Conservation (phyloP, 1,140 invertebrate genomes). For the Drosophila mauritiana region DNA sequence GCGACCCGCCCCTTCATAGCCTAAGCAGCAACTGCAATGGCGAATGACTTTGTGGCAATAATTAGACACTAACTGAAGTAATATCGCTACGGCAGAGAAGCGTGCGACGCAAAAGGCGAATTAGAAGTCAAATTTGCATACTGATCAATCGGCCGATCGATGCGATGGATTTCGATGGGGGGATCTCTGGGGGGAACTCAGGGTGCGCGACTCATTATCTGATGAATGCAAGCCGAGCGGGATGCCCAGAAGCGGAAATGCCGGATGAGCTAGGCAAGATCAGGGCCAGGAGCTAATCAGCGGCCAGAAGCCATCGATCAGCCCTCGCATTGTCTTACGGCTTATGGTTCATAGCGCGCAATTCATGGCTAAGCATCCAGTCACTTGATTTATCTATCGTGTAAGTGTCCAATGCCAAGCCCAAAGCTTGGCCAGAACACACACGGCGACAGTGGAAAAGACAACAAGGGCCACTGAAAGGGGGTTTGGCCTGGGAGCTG, state of each 20-base stretch:
- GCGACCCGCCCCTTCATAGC: too few species aligned
- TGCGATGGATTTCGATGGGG: neutral
- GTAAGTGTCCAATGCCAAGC: slow-evolving; percentile 49
- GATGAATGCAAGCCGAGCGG: slow-evolving; percentile 5
- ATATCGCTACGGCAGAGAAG: slow-evolving; percentile 30
- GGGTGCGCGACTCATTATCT: slow-evolving; percentile 4
- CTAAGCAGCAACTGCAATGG: slow-evolving; percentile 46
- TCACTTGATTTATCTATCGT: slow-evolving; percentile 46
- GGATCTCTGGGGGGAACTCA: slow-evolving; percentile 1
- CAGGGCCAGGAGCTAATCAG: slow-evolving; percentile 40
- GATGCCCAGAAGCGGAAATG: slow-evolving; percentile 29
- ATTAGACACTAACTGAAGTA: slow-evolving; percentile 73
- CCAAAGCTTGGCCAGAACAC: slow-evolving; percentile 32
- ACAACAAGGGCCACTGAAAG: neutral
- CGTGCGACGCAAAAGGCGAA: slow-evolving; percentile 26
- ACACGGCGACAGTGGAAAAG: slow-evolving; percentile 28
- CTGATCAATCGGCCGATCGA: slow-evolving; percentile 17
- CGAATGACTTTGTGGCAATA: slow-evolving; percentile 70
- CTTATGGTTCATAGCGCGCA: slow-evolving; percentile 4
- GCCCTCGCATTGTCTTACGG: slow-evolving; percentile 25
- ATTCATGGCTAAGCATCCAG: slow-evolving; percentile 4
- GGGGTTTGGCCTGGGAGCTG: slow-evolving; percentile 24
- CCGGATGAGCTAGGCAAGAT: slow-evolving; percentile 48
- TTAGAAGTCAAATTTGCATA: slow-evolving; percentile 40
- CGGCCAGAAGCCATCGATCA: slow-evolving; percentile 43